Evolutionary conservation across 2,888 invertebrate genomes (phyloP).

Genomic region (Tholera decimalis): DNA sequence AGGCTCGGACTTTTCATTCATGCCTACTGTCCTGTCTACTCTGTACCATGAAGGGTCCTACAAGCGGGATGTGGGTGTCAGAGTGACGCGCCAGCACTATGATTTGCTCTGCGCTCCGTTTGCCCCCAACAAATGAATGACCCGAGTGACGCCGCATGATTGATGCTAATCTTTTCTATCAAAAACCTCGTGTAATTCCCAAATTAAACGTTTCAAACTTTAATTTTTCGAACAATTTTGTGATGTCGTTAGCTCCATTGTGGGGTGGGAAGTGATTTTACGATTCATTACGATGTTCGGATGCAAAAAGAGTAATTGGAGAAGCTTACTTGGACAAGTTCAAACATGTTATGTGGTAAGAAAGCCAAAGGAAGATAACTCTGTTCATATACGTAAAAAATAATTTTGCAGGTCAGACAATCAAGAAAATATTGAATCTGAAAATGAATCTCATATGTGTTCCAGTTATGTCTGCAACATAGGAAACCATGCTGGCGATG

Average conservation of each 20-base stretch:
- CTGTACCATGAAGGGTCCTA: constrained; percentile 14
- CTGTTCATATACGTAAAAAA: too few relatives aligned
- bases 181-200: constrained; percentile 81
- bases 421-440: not conserved
- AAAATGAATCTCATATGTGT: not conserved
- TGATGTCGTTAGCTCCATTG: constrained; percentile 66
- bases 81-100: constrained; percentile 86
- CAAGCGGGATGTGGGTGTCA: constrained; percentile 85
- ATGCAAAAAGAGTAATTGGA: not conserved
- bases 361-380: too few relatives aligned
- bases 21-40: constrained; percentile 50
- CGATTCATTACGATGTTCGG: constrained; percentile 14
- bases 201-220: constrained; percentile 77
- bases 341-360: not conserved
- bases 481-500: not conserved
- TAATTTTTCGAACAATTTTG: constrained; percentile 63
- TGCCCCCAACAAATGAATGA: constrained; percentile 85
- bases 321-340: not conserved
- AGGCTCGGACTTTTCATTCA: not conserved
- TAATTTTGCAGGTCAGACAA: not conserved
- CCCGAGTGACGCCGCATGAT: constrained; percentile 76
- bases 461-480: not conserved
- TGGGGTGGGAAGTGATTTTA: constrained; percentile 58
- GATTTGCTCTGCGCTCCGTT: constrained; percentile 89
- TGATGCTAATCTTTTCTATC: constrained; percentile 82